These are phyloP conservation scores for Rhynchomys soricoides DNA, from an alignment of 2,113 vertebrate species.

Conservation along the genomic window DNA sequence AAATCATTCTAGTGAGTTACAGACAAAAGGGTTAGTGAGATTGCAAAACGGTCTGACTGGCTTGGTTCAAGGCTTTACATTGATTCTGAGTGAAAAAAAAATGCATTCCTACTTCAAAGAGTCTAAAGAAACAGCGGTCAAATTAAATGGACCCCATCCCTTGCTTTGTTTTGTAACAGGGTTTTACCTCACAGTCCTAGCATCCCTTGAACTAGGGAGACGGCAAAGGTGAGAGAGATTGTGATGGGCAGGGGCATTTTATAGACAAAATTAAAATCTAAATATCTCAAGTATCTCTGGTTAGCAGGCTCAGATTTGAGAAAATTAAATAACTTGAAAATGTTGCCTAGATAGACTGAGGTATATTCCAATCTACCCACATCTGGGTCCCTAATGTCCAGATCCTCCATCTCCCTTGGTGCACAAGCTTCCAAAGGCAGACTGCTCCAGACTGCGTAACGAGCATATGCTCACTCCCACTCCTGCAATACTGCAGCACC, in stretches of 20 bases:
- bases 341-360: background rate
- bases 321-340: background rate
- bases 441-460: background rate
- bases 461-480: background rate
- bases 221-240: background rate
- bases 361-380: background rate
- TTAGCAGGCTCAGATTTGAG: background rate
- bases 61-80: conserved; percentile 8
- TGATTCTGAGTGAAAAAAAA: background rate
- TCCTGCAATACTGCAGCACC: background rate
- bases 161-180: background rate
- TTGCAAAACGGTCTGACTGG: background rate
- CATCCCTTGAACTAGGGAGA: background rate
- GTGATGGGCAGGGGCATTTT: background rate
- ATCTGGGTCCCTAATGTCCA: background rate
- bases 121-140: background rate
- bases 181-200: background rate
- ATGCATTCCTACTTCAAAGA: conserved; percentile 32
- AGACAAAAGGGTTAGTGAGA: background rate
- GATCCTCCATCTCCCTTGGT: background rate
- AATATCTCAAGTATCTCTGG: background rate
- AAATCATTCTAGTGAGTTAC: background rate
- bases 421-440: background rate
- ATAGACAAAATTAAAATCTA: conserved; percentile 30
- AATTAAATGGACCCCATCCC: background rate